Conservation (phyloP, 2,113 vertebrate species). For the Puffinus mauretanicus region DNA sequence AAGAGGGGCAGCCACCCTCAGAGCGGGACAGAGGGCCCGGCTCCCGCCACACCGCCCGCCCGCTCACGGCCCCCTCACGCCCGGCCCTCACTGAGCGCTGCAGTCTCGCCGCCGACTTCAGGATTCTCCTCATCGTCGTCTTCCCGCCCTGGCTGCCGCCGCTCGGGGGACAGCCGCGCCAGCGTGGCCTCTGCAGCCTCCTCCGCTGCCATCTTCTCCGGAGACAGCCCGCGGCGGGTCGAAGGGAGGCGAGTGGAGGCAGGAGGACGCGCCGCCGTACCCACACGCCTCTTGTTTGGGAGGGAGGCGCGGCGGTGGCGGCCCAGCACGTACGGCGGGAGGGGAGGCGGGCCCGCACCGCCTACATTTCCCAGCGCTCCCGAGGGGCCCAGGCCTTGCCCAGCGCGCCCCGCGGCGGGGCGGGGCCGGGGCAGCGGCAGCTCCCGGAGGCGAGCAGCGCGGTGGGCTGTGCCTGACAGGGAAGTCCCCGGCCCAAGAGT, state of each 20-base stretch:
- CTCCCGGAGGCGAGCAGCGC: not conserved
- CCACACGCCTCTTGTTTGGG: not conserved
- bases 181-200: not conserved
- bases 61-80: too few relatives aligned
- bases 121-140: not conserved
- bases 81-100: not conserved
- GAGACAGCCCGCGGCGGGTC: too few relatives aligned
- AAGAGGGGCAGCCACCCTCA: not conserved
- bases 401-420: too few relatives aligned
- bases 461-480: not conserved
- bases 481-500: fast-evolving
- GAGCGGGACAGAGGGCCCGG: not conserved
- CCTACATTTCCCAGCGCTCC: not conserved
- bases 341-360: not conserved
- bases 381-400: too few relatives aligned
- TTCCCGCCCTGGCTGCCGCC: not conserved
- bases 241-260: fast-evolving
- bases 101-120: not conserved
- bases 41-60: not conserved
- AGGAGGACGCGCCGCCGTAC: fast-evolving
- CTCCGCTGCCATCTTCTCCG: not conserved
- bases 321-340: not conserved
- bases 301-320: not conserved
- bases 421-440: too few relatives aligned
- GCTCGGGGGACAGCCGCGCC: not conserved